Evolutionary conservation across 2,888 invertebrate species (phyloP), one percentile per base, ranked within the genome.

Genomic region (Crocallis elinguaria): DNA sequence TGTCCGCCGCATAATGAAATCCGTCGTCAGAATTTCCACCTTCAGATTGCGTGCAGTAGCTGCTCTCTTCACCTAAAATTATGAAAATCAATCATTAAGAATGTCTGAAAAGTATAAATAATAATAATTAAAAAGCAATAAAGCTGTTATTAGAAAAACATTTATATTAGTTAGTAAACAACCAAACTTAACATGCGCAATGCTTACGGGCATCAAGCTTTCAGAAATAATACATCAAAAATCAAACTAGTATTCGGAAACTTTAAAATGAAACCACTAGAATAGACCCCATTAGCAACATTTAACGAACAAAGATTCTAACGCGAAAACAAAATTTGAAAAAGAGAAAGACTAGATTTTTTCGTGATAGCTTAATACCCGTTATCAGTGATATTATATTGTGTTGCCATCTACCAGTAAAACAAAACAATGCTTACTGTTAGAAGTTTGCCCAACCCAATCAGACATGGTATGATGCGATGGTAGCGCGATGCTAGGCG

Each of bases 401-500:
- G 5, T 4, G 21, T 23, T 37, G 23, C 23, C 14, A 30, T 49
- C 33, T 32, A 50, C 25, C 45, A 36, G 27, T 48, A 39, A 32
- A 64, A 65, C 58, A 62, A 67, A 70, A 65, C 55, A 60, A 71
- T 77, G 74, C 84, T 90, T 92, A 92, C 97, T 97, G 84, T 97
- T 97, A 69, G 97, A 96, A 35, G 97, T 97, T 59, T 97, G 94
- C 54, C 96, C 97, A 86, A 96, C 94, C 96, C 97, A 97, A 85
- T 97, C 97, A 35, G 96, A 95, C 71, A 96, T 90, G 74, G 87
- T 91, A 74, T 92, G 92, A 73, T 92, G 92, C 65, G 91, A 92
- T 56, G 91, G 91, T 63, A 91, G 86, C 49, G 90, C 92, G 69
- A 92, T 89, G 52, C 93, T 92, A 11, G 94, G 94, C 63, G 93